Conservation (phyloP, 2,797 vertebrate species). For the Carapus acus region DNA sequence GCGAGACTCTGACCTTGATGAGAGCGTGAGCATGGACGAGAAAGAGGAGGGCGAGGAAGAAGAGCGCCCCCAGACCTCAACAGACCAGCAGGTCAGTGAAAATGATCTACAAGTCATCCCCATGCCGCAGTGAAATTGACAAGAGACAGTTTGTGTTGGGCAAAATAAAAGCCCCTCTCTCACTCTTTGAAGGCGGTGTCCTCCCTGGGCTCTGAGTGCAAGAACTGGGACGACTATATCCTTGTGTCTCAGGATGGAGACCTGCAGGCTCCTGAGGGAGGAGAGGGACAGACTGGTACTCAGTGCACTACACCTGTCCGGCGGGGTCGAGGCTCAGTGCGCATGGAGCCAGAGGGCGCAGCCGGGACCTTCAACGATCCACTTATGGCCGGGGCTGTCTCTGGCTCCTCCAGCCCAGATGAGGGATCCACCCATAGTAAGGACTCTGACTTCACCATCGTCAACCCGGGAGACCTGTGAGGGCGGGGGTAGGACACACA, state of each 20-base stretch:
- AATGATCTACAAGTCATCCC: too few relatives aligned
- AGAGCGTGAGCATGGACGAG: conserved; percentile 38
- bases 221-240: conserved; percentile 87
- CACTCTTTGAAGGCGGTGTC: conserved; percentile 43
- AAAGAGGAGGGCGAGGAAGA: conserved; percentile 54
- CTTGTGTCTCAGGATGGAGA: conserved; percentile 84
- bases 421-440: conserved; percentile 95
- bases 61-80: conserved; percentile 32
- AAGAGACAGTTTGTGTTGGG: too few relatives aligned
- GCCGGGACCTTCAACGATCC: conserved; percentile 81
- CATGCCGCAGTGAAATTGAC: too few relatives aligned
- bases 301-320: conserved; percentile 46
- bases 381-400: conserved; percentile 75
- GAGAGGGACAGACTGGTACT: conserved; percentile 27
- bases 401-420: conserved; percentile 89
- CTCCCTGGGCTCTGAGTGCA: conserved; percentile 60
- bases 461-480: conserved; percentile 87
- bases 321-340: conserved; percentile 51
- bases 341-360: conserved; percentile 63
- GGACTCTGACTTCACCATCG: conserved; percentile 97
- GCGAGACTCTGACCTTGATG: conserved; percentile 39
- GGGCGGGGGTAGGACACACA: not conserved
- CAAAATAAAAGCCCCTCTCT: too few relatives aligned
- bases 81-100: conserved; percentile 52
- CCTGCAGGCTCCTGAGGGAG: conserved; percentile 49